These are phyloP conservation scores for Oryzaephilus surinamensis DNA, from an alignment of 1,140 invertebrate genomes.

Conservation along the genomic window DNA sequence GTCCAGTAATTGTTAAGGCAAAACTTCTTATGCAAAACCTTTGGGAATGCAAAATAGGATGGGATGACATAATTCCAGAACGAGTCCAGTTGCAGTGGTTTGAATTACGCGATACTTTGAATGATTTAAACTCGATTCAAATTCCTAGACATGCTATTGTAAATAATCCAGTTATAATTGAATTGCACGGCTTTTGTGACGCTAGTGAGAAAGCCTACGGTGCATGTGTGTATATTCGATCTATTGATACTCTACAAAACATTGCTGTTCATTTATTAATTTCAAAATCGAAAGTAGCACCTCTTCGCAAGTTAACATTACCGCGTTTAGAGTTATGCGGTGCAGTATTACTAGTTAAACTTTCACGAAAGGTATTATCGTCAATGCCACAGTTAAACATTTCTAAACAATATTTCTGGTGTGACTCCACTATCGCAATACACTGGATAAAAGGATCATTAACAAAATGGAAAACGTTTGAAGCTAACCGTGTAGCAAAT, in stretches of 20 bases:
- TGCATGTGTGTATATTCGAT: slow-evolving; percentile 16
- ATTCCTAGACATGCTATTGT: too few relatives aligned
- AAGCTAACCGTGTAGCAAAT: slow-evolving; percentile 7
- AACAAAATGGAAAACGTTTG: slow-evolving; percentile 22
- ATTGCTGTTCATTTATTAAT: slow-evolving; percentile 9
- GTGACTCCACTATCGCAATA: neutral
- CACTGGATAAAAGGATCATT: slow-evolving; percentile 20
- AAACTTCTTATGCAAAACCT: slow-evolving; percentile 30
- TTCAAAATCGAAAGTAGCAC: slow-evolving; percentile 33
- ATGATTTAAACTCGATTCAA: too few relatives aligned
- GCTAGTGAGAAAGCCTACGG: slow-evolving; percentile 24
- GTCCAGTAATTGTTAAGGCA: slow-evolving; percentile 17
- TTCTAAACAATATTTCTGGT: neutral
- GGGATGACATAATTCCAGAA: slow-evolving; percentile 22
- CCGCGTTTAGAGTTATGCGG: slow-evolving; percentile 36
- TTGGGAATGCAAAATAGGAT: slow-evolving; percentile 21
- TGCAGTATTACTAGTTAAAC: slow-evolving; percentile 25
- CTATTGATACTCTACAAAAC: neutral
- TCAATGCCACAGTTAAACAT: slow-evolving; percentile 4
- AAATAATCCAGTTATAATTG: neutral
- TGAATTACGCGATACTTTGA: neutral
- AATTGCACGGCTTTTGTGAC: slow-evolving; percentile 22
- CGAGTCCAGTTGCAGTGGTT: neutral
- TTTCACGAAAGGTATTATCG: neutral
- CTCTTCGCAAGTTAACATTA: slow-evolving; percentile 32